phyloP scores from a whole-genome alignment of 1,140 invertebrate genomes.

The Dolichoris vasculosae region DNA sequence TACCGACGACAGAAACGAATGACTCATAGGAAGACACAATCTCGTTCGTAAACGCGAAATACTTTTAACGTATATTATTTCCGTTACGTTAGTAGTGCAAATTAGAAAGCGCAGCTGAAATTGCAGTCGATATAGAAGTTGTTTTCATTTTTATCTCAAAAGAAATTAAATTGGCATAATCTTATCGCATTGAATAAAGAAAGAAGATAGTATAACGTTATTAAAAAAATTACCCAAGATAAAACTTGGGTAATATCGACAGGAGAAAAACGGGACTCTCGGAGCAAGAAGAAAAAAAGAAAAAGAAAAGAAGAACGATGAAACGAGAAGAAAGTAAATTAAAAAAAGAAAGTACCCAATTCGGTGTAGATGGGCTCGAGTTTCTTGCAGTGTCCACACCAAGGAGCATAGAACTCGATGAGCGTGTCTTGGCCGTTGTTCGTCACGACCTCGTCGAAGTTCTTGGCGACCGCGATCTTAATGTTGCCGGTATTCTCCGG shows the following conservation, averaged over 20 bases:
- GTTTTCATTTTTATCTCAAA: too few species aligned
- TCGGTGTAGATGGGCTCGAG: slow-evolving; percentile 95
- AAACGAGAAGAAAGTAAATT: too few species aligned
- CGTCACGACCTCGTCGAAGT: slow-evolving; percentile 96
- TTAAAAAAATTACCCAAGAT: not conserved
- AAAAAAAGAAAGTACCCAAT: slow-evolving; percentile 79
- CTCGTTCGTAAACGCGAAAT: too few species aligned
- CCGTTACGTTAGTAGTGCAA: not conserved
- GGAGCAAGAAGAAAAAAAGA: too few species aligned
- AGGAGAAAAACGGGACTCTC: too few species aligned
- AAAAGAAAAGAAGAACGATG: too few species aligned
- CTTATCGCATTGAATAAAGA: not conserved
- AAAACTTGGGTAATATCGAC: too few species aligned
- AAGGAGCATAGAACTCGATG: slow-evolving; percentile 98
- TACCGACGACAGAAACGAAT: too few species aligned
- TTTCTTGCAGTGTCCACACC: slow-evolving; percentile 99
- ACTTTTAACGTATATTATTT: too few species aligned
- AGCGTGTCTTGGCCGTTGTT: slow-evolving; percentile 95
- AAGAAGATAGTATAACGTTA: not conserved
- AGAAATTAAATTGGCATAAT: not conserved
- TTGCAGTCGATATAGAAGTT: too few species aligned
- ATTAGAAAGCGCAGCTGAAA: too few species aligned
- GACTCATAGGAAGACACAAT: too few species aligned
- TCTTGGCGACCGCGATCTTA: slow-evolving; percentile 95
- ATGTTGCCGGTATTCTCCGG: slow-evolving; percentile 92